phyloP scores from a whole-genome alignment of 2,888 invertebrate species.

The Leptopilina syphax region DNA sequence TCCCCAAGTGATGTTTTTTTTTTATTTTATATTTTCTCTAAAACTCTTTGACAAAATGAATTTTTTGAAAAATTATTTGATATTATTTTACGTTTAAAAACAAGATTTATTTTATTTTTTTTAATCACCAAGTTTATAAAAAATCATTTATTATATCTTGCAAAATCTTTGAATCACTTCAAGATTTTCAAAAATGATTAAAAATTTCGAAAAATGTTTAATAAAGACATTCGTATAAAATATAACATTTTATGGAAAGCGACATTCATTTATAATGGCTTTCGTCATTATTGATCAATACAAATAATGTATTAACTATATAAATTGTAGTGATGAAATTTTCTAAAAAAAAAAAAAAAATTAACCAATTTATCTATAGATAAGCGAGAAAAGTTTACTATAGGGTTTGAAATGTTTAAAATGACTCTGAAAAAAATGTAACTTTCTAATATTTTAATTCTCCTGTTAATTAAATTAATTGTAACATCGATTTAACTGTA shows the following conservation, averaged over 20 bases:
- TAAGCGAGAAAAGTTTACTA: conserved; percentile 23
- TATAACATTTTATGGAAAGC: conserved; percentile 8
- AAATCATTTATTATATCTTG: neutral
- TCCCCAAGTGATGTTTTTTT: neutral
- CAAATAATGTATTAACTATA: neutral
- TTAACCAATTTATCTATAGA: conserved; percentile 3
- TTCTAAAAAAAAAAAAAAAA: conserved; percentile 4
- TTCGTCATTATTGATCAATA: conserved; percentile 28
- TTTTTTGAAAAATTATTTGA: too few relatives aligned
- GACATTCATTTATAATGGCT: neutral
- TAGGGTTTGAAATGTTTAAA: neutral
- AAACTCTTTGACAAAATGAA: neutral
- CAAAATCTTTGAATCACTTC: conserved; percentile 10
- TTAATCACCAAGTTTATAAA: too few relatives aligned
- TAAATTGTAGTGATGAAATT: conserved; percentile 21
- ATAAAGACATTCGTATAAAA: neutral
- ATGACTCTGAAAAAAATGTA: neutral
- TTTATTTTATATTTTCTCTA: conserved; percentile 11
- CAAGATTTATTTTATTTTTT: too few relatives aligned
- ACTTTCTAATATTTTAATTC: neutral
- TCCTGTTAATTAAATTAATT: neutral
- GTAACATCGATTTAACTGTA: too few relatives aligned
- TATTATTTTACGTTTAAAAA: too few relatives aligned
- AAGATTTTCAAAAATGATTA: neutral
- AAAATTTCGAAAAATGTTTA: neutral